Evolutionary conservation across 2,888 invertebrate genomes (phyloP).

Genomic region (Catocala sponsa): DNA sequence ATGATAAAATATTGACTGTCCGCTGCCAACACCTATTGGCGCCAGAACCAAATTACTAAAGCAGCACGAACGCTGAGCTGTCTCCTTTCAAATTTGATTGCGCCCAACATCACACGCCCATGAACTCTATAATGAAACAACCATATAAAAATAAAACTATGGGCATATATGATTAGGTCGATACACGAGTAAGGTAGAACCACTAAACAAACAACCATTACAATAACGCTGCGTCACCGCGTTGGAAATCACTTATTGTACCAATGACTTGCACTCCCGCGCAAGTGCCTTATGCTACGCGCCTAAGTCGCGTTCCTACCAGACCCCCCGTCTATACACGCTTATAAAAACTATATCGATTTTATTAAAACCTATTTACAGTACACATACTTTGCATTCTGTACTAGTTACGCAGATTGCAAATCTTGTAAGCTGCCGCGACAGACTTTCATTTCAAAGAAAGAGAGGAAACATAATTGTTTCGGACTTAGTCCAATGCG

Average conservation of each 20-base stretch:
- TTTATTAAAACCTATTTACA: background rate
- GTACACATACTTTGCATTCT: too few species aligned
- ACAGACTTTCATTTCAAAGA: too few species aligned
- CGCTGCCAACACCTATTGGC: conserved; percentile 80
- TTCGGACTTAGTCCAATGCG: too few species aligned
- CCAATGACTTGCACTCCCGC: conserved; percentile 82
- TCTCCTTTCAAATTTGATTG: conserved; percentile 87
- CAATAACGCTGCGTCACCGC: conserved; percentile 83
- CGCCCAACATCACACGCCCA: conserved; percentile 86
- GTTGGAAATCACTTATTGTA: conserved; percentile 87
- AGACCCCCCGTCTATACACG: conserved; percentile 56
- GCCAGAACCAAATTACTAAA: conserved; percentile 82
- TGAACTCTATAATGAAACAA: conserved; percentile 87
- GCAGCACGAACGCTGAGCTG: conserved; percentile 79
- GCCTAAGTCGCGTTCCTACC: conserved; percentile 57
- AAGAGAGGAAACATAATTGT: too few species aligned
- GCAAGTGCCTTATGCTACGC: conserved; percentile 76
- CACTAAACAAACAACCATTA: conserved; percentile 87
- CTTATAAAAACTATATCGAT: background rate
- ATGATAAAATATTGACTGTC: conserved; percentile 64
- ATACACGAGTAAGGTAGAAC: conserved; percentile 88
- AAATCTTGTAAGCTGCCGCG: too few species aligned
- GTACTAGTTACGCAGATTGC: too few species aligned
- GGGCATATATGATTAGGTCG: conserved; percentile 87
- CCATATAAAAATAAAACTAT: conserved; percentile 87